Base-by-base conservation (phyloP, 2,797 vertebrate genomes). In the Octomys mimax region DNA sequence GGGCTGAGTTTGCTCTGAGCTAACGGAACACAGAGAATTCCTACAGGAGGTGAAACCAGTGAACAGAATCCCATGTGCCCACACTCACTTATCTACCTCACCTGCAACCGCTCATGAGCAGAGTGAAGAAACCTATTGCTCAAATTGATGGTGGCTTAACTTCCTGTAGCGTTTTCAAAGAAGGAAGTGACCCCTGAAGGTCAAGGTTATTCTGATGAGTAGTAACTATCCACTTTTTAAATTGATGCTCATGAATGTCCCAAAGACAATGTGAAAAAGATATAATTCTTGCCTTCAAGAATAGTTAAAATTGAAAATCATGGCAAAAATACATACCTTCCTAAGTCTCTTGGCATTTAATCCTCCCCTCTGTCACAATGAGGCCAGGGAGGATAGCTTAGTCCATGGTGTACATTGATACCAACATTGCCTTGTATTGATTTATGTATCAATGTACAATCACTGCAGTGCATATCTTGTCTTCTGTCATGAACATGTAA, bases 221-320 rank as follows among this genome's bases (percentile, higher is more conserved):
- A 90, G 57, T 77, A 90, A 46, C 36, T n/a, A 9, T 42, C 24
- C 28, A 42, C 42, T 42, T 42, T 42, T 42, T 4, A 42, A 42
- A 92, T 87, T 92, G 81, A 62, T 94, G 59, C n/a, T 33, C 16
- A 73, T 84, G 77, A 79, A 93, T 79, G 92, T 83, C 36, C 54
- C 28, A 68, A 49, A 91, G 61, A 87, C 49, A 94, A 78, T 46
- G 79, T 59, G 62, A 73, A 87, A 1, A 3, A 94, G 66, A 95
- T 73, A 46, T 0, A 84, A 31, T 85, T 82, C 36, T 26, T 94
- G 75, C 54, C 28, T 94, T 89, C 7, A 62, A 90, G 77, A 92
- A 92, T 26, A 77, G 78, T 95, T 93, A 84, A 92, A 71, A 68
- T 59, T 59, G 79, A 87, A 97, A 94, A 91, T 71, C 10, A 49